Percentiles rank a stretch among this genome's conserved stretches.
phyloP scores from a whole-genome alignment of 2,113 vertebrate species.

The Grantiella picta region DNA sequence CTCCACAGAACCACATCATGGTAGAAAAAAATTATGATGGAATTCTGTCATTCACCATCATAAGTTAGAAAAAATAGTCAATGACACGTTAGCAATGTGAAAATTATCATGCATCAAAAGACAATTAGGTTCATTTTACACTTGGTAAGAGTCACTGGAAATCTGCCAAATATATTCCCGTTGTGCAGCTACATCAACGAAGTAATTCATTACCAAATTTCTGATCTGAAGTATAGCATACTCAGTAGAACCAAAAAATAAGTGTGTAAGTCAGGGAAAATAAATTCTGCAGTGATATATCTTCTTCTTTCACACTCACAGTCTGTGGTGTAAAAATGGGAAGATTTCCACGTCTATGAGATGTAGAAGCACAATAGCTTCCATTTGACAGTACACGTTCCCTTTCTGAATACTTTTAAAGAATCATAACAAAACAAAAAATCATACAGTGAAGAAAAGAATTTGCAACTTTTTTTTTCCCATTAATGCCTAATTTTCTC shows the following conservation, averaged over 20 bases:
- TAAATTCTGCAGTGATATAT: not conserved
- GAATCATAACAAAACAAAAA: not conserved
- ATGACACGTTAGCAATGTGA: not conserved
- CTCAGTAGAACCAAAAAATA: not conserved
- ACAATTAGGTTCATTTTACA: not conserved
- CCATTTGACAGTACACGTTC: not conserved
- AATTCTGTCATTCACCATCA: not conserved
- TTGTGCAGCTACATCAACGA: not conserved
- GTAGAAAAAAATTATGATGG: not conserved
- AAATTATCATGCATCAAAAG: not conserved
- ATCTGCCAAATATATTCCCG: not conserved
- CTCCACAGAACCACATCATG: accelerated
- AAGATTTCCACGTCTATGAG: not conserved
- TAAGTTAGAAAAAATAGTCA: not conserved
- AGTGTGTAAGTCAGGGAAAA: not conserved
- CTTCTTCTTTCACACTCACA: not conserved
- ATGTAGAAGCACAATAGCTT: not conserved
- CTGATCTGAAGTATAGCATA: not conserved
- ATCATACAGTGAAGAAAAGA: not conserved
- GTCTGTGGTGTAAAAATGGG: not conserved
- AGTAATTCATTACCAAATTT: not conserved
- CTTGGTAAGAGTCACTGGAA: not conserved
- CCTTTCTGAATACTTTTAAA: not conserved
- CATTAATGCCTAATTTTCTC: not conserved
- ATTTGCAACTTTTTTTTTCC: not conserved